Conservation (phyloP, 2,113 vertebrate species). For the Myxocyprinus asiaticus region DNA sequence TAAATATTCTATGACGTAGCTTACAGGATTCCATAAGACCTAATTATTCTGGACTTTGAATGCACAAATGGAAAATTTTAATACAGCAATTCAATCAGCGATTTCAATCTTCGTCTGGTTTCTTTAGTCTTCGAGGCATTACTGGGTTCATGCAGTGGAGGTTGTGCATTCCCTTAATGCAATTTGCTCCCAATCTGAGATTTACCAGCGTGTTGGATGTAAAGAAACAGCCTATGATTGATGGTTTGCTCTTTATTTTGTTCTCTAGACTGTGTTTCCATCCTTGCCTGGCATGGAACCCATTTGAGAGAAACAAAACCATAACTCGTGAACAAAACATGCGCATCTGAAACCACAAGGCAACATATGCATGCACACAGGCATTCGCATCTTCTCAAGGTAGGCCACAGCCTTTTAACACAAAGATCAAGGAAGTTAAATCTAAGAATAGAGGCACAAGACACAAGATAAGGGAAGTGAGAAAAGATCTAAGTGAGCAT, state of each 20-base stretch:
- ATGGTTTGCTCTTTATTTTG: conserved; percentile 40
- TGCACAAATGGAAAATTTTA: conserved; percentile 14
- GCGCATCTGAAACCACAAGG: background rate
- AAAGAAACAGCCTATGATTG: conserved; percentile 31
- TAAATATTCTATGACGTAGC: background rate
- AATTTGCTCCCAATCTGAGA: conserved; percentile 40
- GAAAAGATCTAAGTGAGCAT: conserved; percentile 3
- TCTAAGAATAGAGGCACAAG: background rate
- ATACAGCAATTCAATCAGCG: background rate
- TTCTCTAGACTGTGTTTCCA: conserved; percentile 39
- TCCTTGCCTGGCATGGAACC: conserved; percentile 50
- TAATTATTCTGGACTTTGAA: background rate
- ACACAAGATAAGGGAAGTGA: conserved; percentile 22
- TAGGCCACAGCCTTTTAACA: background rate
- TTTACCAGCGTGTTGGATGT: conserved; percentile 26
- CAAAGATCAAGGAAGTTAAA: conserved; percentile 12
- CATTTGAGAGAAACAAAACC: conserved; percentile 63
- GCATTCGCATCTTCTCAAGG: background rate
- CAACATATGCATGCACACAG: background rate
- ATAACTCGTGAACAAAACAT: conserved; percentile 58
- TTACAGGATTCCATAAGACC: no score
- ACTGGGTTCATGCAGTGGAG: background rate
- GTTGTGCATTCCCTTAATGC: conserved; percentile 3
- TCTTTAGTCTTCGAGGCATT: conserved; percentile 10
- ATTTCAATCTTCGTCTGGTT: conserved; percentile 16